These are phyloP conservation scores for Lepidostoma basale DNA, from an alignment of 1,140 invertebrate species.

Conservation along the genomic window DNA sequence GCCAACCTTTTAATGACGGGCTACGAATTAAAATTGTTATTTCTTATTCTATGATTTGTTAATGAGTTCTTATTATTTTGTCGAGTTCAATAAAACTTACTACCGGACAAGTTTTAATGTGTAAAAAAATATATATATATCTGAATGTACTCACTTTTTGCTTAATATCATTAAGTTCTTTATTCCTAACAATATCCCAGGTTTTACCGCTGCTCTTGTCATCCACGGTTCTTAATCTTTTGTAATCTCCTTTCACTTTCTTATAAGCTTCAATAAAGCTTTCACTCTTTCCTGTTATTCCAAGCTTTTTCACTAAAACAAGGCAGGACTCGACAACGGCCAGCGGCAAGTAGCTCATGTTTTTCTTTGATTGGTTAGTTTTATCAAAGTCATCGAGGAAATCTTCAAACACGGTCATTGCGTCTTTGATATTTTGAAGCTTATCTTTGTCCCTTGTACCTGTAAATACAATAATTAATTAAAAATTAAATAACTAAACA, in stretches of 20 bases:
- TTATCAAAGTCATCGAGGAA: constrained; percentile 69
- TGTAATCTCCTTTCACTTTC: constrained; percentile 67
- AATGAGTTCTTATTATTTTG: too few species aligned
- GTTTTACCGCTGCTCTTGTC: constrained; percentile 60
- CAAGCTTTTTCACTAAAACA: constrained; percentile 4
- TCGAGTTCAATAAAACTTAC: too few species aligned
- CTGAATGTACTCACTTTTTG: constrained; percentile 55
- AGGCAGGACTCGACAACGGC: constrained; percentile 49
- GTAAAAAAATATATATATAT: neutral
- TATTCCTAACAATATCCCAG: constrained; percentile 70
- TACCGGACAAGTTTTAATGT: too few species aligned
- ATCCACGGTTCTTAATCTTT: constrained; percentile 65
- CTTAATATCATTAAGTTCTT: constrained; percentile 61
- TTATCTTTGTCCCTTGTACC: constrained; percentile 71
- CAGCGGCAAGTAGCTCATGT: constrained; percentile 65
- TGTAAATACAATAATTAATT: constrained; percentile 46
- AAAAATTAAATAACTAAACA: too few species aligned
- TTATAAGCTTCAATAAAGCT: constrained; percentile 61
- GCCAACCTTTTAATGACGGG: too few species aligned
- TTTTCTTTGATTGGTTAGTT: constrained; percentile 64
- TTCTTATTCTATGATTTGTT: too few species aligned
- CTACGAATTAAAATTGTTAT: too few species aligned
- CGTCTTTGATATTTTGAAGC: constrained; percentile 69
- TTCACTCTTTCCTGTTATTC: constrained; percentile 40
- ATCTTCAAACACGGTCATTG: constrained; percentile 66